A percentile compares a stretch with the other conserved stretches of the same genome.
These are phyloP conservation scores for Trematocara macrostoma DNA, from an alignment of 2,113 vertebrate genomes.

Conservation along the genomic window DNA sequence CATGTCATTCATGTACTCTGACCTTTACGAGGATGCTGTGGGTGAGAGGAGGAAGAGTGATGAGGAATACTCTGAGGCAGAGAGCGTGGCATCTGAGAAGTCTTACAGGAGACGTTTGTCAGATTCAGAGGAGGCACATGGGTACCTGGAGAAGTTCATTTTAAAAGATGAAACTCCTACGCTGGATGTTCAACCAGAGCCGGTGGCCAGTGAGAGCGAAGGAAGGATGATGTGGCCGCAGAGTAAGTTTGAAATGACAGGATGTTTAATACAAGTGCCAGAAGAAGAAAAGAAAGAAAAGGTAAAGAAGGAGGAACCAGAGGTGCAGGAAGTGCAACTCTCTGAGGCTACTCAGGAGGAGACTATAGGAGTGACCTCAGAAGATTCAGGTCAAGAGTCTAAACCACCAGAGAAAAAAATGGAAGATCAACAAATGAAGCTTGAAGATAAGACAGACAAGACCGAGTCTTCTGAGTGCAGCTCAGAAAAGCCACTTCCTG, in stretches of 20 bases:
- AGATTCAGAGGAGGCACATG: slow-evolving; percentile 82
- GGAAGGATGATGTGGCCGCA: slow-evolving; percentile 64
- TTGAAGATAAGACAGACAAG: neutral
- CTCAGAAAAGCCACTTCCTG: neutral
- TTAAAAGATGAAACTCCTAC: slow-evolving; percentile 84
- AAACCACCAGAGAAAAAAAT: neutral
- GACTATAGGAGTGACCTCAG: neutral
- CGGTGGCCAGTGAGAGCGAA: slow-evolving; percentile 23
- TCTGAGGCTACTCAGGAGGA: neutral
- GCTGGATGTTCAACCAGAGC: slow-evolving; percentile 38
- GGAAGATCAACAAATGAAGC: neutral
- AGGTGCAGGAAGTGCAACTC: neutral
- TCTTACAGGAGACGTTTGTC: slow-evolving; percentile 79
- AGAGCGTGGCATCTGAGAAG: slow-evolving; percentile 78
- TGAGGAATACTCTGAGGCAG: slow-evolving; percentile 79
- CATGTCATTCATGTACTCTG: slow-evolving; percentile 86
- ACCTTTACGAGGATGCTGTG: slow-evolving; percentile 84
- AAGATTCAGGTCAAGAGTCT: neutral
- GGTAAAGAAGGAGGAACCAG: neutral
- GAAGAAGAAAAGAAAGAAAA: slow-evolving; percentile 32
- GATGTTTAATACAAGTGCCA: slow-evolving; percentile 53
- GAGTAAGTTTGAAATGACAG: slow-evolving; percentile 70
- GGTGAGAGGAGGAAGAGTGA: slow-evolving; percentile 76
- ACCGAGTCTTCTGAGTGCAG: neutral
- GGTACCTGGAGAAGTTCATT: slow-evolving; percentile 89